Base-by-base conservation (phyloP, 2,888 invertebrate species). In the Nemoura dubitans region DNA sequence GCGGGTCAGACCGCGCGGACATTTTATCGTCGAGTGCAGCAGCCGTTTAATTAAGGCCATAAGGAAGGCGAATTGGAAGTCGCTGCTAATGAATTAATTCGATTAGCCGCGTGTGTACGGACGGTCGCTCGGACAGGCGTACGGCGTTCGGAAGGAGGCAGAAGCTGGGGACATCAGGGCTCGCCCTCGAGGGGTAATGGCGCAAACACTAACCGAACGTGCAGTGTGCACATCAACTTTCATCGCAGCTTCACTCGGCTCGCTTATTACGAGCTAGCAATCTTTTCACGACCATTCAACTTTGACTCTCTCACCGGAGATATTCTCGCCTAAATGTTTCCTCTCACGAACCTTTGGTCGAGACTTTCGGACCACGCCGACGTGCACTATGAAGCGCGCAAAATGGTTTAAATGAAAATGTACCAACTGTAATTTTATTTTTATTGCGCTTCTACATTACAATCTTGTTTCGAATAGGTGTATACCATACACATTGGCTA, bases 51-150 rank as follows among this genome's bases (percentile, higher is more conserved):
- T 87, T 87, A 86, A 86, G 86, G 86, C 85, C 86, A 87, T 86
- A 86, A 87, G 85, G 86, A 86, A 87, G 85, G 87, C 81, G 86
- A 87, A 87, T 87, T 87, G 87, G 86, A 85, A 87, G 86, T 86
- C 29, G 36, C 76, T 28, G 86, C 84, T 83, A 83, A 86, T 86
- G 86, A 86, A 84, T 86, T 83, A 86, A 86, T 84, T 83, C 84
- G 83, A 29, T 36, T 77, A 29, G 28, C 10, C 27, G 78, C 26
- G 26, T 78, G 27, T 78, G 78, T 27, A 27, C 76, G 76, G 76
- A 76, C 26, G 7, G 2, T 21, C 27, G n/a, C n/a, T n/a, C n/a
- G n/a, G n/a, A n/a, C n/a, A n/a, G n/a, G n/a, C n/a, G n/a, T n/a
- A n/a, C n/a, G n/a, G n/a, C n/a, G n/a, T n/a, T n/a, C n/a, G n/a